Percentiles rank a stretch among this genome's conserved stretches.
These are phyloP conservation scores for Acleris literana DNA, from an alignment of 2,888 invertebrate genomes.

Conservation along the genomic window DNA sequence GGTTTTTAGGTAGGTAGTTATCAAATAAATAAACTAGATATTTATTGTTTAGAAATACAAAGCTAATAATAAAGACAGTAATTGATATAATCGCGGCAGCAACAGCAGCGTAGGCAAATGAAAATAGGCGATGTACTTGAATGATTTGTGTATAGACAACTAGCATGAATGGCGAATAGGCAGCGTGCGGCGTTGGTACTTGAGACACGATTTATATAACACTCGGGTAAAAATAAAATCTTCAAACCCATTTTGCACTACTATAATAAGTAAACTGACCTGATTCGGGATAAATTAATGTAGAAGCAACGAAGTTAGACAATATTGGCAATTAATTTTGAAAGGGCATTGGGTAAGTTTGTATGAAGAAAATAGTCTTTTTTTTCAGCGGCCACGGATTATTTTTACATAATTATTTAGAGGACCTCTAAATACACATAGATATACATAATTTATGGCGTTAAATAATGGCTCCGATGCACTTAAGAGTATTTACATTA, in stretches of 20 bases:
- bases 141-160: conserved; percentile 36
- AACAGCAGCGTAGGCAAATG: conserved; percentile 32
- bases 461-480: too few relatives aligned
- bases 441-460: too few relatives aligned
- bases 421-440: too few relatives aligned
- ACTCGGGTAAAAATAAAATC: conserved; percentile 36
- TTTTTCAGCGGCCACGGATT: too few relatives aligned
- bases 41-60: conserved; percentile 13
- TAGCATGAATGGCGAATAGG: conserved; percentile 34
- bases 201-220: conserved; percentile 38
- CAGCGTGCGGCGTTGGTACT: conserved; percentile 32
- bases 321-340: neutral
- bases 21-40: conserved; percentile 20
- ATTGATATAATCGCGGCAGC: conserved; percentile 36
- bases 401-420: too few relatives aligned
- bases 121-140: conserved; percentile 38
- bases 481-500: too few relatives aligned
- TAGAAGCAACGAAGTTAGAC: neutral
- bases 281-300: conserved; percentile 8
- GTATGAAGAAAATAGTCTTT: too few relatives aligned
- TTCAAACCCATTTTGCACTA: conserved; percentile 31
- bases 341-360: too few relatives aligned
- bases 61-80: conserved; percentile 35
- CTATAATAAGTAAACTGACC: conserved; percentile 31
- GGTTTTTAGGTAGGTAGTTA: neutral